A percentile compares a stretch with the other conserved stretches of the same genome.
Evolutionary conservation across 2,888 invertebrate species (phyloP).

Genomic region (Clanis bilineata): DNA sequence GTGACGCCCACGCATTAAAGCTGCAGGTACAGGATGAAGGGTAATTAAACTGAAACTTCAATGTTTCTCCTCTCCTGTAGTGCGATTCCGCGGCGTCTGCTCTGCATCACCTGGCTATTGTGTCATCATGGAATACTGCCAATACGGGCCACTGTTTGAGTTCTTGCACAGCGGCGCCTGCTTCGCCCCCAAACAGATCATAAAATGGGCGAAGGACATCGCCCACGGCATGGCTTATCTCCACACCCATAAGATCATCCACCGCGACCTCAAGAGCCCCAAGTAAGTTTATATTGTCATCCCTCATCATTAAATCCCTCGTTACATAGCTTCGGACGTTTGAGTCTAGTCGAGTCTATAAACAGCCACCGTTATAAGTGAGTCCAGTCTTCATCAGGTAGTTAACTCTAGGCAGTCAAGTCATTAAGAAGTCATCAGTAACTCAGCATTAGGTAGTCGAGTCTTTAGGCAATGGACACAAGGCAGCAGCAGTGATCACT

Average conservation of each 20-base stretch:
- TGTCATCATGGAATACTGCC: constrained; percentile 99
- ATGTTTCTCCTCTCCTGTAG: constrained; percentile 42
- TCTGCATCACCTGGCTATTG: constrained; percentile 95
- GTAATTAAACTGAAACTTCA: too few relatives aligned
- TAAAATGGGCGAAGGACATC: constrained; percentile 97
- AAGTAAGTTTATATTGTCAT: constrained; percentile 89
- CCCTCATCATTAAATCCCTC: too few relatives aligned
- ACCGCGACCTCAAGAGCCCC: constrained; percentile 98
- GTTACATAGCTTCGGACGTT: too few relatives aligned
- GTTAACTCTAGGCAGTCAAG: too few relatives aligned
- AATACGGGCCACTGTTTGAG: constrained; percentile 96
- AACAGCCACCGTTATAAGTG: too few relatives aligned
- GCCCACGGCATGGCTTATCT: constrained; percentile 98
- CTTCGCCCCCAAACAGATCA: constrained; percentile 92
- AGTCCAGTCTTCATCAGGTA: too few relatives aligned
- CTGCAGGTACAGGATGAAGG: too few relatives aligned
- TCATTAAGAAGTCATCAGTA: too few relatives aligned
- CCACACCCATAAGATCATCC: constrained; percentile 97
- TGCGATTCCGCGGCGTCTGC: constrained; percentile 93
- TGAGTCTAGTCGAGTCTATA: background rate
- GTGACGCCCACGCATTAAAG: too few relatives aligned
- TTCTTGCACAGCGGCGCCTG: constrained; percentile 91
- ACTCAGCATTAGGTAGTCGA: too few relatives aligned
- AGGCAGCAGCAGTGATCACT: too few relatives aligned
- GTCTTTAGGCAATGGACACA: too few relatives aligned